These are phyloP conservation scores for Phrynocephalus guinanensis DNA, from an alignment of 2,797 vertebrate genomes.

Conservation along the genomic window DNA sequence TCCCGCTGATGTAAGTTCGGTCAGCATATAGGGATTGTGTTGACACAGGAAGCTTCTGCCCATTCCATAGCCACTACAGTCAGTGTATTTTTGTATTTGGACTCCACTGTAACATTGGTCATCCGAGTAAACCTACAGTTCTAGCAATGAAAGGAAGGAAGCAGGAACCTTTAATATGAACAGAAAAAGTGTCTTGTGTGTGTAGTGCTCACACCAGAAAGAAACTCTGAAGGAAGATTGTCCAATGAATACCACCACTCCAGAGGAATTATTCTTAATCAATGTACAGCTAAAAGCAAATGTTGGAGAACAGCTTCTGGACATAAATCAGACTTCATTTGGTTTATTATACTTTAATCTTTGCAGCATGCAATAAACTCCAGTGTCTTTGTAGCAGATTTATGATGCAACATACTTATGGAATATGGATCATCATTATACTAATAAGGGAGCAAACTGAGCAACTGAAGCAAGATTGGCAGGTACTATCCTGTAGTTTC, in stretches of 20 bases:
- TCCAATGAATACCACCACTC: background rate
- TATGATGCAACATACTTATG: constrained; percentile 13
- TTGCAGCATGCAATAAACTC: background rate
- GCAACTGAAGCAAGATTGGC: background rate
- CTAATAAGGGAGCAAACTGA: constrained; percentile 21
- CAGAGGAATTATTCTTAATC: constrained; percentile 26
- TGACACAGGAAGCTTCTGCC: too few relatives aligned
- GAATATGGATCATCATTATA: constrained; percentile 12
- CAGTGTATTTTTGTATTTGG: too few relatives aligned
- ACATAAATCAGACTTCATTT: constrained; percentile 24
- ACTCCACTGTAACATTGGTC: background rate
- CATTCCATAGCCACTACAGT: too few relatives aligned
- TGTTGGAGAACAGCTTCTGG: background rate
- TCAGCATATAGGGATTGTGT: too few relatives aligned
- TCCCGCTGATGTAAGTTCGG: too few relatives aligned
- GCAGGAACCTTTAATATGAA: background rate
- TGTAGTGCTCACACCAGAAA: background rate
- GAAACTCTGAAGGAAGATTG: constrained; percentile 12
- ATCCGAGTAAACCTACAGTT: background rate
- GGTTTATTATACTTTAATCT: fast-evolving
- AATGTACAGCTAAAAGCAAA: constrained; percentile 4
- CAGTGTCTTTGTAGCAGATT: constrained; percentile 6
- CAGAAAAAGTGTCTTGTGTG: background rate
- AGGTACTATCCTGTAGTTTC: constrained; percentile 5
- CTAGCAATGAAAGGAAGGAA: background rate